Evolutionary conservation across 2,797 vertebrate species (phyloP).

Genomic region (Bradypodion pumilum): DNA sequence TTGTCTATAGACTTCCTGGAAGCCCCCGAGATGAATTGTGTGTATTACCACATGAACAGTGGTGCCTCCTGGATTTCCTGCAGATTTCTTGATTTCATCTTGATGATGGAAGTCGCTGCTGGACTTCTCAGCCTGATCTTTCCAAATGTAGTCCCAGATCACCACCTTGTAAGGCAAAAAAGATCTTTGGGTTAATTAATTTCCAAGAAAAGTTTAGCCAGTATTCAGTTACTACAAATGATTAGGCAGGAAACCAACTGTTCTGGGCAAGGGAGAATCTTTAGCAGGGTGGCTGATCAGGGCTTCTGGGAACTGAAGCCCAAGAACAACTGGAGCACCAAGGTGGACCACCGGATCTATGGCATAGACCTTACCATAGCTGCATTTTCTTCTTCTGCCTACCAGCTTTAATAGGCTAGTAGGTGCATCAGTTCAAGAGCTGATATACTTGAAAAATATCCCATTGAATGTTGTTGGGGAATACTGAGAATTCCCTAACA

Average conservation of each 20-base stretch:
- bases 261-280: background rate
- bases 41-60: conserved; percentile 83
- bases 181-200: conserved; percentile 69
- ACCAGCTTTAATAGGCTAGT: too few species aligned
- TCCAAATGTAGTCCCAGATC: conserved; percentile 91
- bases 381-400: background rate
- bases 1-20: conserved; percentile 82
- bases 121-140: conserved; percentile 69
- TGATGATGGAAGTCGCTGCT: conserved; percentile 65
- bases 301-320: too few species aligned
- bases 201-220: conserved; percentile 67
- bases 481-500: background rate
- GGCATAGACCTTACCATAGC: background rate
- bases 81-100: conserved; percentile 39
- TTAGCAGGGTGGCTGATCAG: too few species aligned
- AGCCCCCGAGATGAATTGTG: conserved; percentile 83
- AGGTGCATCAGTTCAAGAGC: too few species aligned
- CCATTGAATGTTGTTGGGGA: too few species aligned
- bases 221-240: conserved; percentile 71
- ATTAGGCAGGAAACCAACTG: background rate
- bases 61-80: conserved; percentile 57
- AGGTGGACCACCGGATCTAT: too few species aligned
- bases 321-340: too few species aligned
- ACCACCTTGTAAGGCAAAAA: conserved; percentile 84
- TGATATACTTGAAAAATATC: too few species aligned